Evolutionary conservation across 2,888 invertebrate species (phyloP), one percentile per base, ranked within the genome.

Genomic region (Caenorhabditis sp.): DNA sequence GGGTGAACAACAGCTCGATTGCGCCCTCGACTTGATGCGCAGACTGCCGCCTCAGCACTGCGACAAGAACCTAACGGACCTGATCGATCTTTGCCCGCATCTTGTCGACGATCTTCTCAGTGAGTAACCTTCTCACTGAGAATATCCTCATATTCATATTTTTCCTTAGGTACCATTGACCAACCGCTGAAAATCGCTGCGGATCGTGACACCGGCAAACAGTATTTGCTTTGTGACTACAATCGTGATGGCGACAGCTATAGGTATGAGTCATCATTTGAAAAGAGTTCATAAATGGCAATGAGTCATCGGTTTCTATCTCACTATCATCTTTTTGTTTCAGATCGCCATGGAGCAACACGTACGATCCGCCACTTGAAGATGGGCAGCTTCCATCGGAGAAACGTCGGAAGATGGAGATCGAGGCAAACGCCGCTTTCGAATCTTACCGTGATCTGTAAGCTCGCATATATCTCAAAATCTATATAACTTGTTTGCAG

Each of bases 351-450:
- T 98, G 98, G 98, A 97, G 96, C 83, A 99, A 99, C 90, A 94
- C 94, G 0, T 99, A 99, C 89, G 95, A 97, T 90, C 99, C 99
- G 15, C 95, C 96, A 0, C 91, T 99, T 82, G 97, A 98, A 90
- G 99, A 99, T 92, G 99, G 98, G 1, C 95, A 96, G 15, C 94
- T 97, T 94, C 99, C 99, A 13, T 96, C 98, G 15, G 98, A 99
- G 89, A 93, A 94, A 86, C 91, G 99, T 86, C 92, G 99, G 77
- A 95, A 95, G 90, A 91, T 99, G 85, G 99, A 99, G 92, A 93
- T 98, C 75, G 98, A 99, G 89, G 98, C 97, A 0, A 99, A 99
- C 91, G 93, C 94, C 89, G 99, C 98, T 13, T 99, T 99, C 90
- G 97, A 98, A 90, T 95, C 96, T 89, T 99, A 99, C 90, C 93